phyloP scores from a whole-genome alignment of 2,888 invertebrate species.

The Phoronis australis region DNA sequence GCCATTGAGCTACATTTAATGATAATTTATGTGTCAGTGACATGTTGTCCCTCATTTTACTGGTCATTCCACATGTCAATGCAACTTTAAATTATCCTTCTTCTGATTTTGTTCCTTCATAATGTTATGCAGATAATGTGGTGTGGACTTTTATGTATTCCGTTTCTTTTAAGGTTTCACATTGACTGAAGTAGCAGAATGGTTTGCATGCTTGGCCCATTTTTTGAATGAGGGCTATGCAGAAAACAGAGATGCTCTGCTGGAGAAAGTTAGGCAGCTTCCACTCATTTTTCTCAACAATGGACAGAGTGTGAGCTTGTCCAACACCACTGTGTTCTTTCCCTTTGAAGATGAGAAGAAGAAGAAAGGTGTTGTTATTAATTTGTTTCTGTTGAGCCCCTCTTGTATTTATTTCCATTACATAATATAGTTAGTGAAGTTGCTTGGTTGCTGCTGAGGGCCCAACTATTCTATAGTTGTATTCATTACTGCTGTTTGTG shows the following conservation, averaged over 20 bases:
- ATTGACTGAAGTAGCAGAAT: conserved; percentile 26
- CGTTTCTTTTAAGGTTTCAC: neutral
- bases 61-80: neutral
- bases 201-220: conserved; percentile 46
- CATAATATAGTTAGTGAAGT: too few species aligned
- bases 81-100: neutral
- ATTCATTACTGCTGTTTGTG: too few species aligned
- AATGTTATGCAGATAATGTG: neutral
- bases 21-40: neutral
- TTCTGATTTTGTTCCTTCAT: neutral
- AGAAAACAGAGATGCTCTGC: conserved; percentile 22
- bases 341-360: conserved; percentile 25
- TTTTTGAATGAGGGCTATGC: conserved; percentile 41
- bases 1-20: too few species aligned
- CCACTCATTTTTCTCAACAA: conserved; percentile 38
- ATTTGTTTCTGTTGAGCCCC: too few species aligned
- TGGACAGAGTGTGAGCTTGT: conserved; percentile 27
- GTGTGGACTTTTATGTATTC: neutral
- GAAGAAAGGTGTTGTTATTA: too few species aligned
- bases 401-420: too few species aligned
- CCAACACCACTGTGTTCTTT: conserved; percentile 37
- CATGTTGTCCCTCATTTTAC: neutral
- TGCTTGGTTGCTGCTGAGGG: too few species aligned
- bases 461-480: too few species aligned
- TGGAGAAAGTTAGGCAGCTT: conserved; percentile 25